A percentile compares a stretch with the other conserved stretches of the same genome.
Evolutionary conservation across 2,888 invertebrate genomes (phyloP).

Genomic region (Lobophora halterata): DNA sequence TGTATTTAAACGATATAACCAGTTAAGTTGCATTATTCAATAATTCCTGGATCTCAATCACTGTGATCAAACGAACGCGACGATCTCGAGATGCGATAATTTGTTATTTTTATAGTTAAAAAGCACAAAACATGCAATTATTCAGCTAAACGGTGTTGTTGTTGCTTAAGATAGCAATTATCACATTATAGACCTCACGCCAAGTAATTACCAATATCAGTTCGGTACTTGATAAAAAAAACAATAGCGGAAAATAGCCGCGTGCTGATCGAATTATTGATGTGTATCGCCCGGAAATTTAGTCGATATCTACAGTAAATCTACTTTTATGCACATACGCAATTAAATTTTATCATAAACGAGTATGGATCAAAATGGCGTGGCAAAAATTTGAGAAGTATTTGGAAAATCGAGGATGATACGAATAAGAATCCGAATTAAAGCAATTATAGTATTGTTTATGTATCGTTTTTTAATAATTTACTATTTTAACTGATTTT

Average conservation of each 20-base stretch:
- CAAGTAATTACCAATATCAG: constrained; percentile 22
- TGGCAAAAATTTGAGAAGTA: constrained; percentile 6
- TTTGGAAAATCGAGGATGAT: constrained; percentile 43
- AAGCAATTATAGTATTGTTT: constrained; percentile 51
- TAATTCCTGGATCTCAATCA: too few relatives aligned
- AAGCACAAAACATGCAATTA: constrained; percentile 12
- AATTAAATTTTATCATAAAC: constrained; percentile 18
- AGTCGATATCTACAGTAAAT: constrained; percentile 40
- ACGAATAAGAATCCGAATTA: constrained; percentile 52
- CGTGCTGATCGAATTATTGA: constrained; percentile 69
- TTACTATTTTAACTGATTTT: not conserved
- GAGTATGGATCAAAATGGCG: constrained; percentile 33
- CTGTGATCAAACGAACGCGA: too few relatives aligned
- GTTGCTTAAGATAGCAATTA: constrained; percentile 14
- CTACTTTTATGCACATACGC: constrained; percentile 5
- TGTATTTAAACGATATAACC: too few relatives aligned
- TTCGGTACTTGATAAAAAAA: constrained; percentile 32
- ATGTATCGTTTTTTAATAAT: constrained; percentile 30
- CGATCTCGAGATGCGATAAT: too few relatives aligned
- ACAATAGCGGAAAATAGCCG: constrained; percentile 44
- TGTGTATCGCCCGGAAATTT: constrained; percentile 66
- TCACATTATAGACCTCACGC: constrained; percentile 17
- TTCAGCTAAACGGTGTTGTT: constrained; percentile 10
- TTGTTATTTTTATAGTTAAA: too few relatives aligned
- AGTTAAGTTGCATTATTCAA: too few relatives aligned